Conservation (phyloP, 2,888 invertebrate species). For the Cantharis rufa region DNA sequence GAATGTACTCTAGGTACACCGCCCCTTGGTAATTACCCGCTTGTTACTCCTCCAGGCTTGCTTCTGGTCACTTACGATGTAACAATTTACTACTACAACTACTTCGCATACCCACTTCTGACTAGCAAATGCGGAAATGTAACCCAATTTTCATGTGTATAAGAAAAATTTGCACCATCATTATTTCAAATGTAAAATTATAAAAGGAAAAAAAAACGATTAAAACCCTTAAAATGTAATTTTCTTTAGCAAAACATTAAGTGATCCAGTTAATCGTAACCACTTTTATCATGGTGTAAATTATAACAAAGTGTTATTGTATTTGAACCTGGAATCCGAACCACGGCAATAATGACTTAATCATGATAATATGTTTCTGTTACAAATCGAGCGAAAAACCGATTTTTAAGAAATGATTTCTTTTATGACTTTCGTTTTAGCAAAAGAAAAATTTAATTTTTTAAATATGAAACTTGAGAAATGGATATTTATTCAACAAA, state of each 20-base stretch:
- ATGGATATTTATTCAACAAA: too few relatives aligned
- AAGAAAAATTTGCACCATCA: neutral
- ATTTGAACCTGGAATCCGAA: too few relatives aligned
- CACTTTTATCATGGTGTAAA: neutral
- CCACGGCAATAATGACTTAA: too few relatives aligned
- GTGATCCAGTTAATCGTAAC: too few relatives aligned
- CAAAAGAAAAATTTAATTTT: too few relatives aligned
- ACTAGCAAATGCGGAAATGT: neutral
- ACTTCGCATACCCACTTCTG: neutral
- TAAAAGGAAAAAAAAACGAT: neutral
- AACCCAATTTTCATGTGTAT: neutral
- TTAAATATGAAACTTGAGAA: too few relatives aligned
- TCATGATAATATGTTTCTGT: too few relatives aligned
- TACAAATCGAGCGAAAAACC: too few relatives aligned
- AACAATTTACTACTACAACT: constrained; percentile 8
- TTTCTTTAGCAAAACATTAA: neutral
- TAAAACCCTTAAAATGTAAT: neutral
- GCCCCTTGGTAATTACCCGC: constrained; percentile 24
- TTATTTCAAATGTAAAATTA: neutral
- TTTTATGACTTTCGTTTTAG: too few relatives aligned
- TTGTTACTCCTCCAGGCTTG: constrained; percentile 28
- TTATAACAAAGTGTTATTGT: too few relatives aligned
- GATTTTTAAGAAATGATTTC: too few relatives aligned
- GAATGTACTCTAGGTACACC: constrained; percentile 13
- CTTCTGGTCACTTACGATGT: constrained; percentile 8